Base-by-base conservation (phyloP, 64 coral and sea anemone genomes). In the Montipora efflorescens region DNA sequence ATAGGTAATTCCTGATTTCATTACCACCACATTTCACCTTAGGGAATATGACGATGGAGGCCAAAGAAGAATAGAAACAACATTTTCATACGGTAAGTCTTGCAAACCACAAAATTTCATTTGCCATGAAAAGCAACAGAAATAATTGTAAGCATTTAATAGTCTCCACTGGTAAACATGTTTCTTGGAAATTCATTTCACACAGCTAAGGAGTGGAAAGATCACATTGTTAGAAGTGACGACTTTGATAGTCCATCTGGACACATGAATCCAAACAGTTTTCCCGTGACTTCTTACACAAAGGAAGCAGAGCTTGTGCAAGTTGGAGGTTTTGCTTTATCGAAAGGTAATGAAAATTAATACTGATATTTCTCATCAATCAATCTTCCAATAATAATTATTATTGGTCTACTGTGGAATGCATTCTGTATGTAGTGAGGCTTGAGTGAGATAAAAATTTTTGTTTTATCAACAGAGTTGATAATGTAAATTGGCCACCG, bases 31-130 rank as follows among this genome's bases (percentile, higher is more conserved):
- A 64, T 64, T 64, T 12, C 69, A 49, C 92, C 85, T 44, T 53
- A 99, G 98, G 44, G 92, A 96, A 46, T 92, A 86, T 53, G 76
- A 96, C 19, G 98, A 99, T 23, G 92, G 98, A 89, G 92, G 87
- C 62, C 88, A 64, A 46, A 93, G 81, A 59, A 94, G 98, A 70
- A 79, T 92, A 48, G 98, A 99, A 89, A 96, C 98, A 69, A 99
- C 98, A 47, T 99, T 92, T 81, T 91, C 95, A 12, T 99, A 99
- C 66, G 76, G 97, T 99, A 94, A 92, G 97, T 94, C 2, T 70
- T 22, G 1, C 1, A 7, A 19, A 0, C 18, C 6, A 0, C 11
- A 47, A 1, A 6, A 70, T 44, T 55, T 91, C 64, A 22, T 22
- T 7, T 19, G 6, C 8, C 68, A 71, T 22, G 4, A 21, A 71